Percentiles rank a stretch among this genome's conserved stretches.
Conservation (phyloP, 2,888 invertebrate species). For the Ennomos quercinarius region DNA sequence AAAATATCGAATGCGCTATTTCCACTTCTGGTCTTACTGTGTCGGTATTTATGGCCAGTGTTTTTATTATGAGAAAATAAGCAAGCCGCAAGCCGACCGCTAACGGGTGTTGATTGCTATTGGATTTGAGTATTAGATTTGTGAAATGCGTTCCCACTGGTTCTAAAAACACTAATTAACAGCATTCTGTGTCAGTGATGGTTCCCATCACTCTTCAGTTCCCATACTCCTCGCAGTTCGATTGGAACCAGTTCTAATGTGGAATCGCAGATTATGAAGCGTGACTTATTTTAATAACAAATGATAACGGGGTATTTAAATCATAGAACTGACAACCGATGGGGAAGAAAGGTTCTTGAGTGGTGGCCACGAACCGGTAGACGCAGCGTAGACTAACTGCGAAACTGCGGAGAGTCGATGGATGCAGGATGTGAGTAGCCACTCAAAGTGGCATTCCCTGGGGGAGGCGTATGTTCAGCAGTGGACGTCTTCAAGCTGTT, state of each 20-base stretch:
- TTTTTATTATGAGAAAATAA: conserved; percentile 34
- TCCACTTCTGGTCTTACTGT: conserved; percentile 74
- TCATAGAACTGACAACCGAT: no score
- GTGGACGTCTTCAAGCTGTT: no score
- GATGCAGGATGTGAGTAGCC: no score
- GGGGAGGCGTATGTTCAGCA: no score
- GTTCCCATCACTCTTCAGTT: conserved; percentile 25
- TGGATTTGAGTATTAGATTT: conserved; percentile 30
- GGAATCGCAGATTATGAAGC: neutral
- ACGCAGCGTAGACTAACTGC: no score
- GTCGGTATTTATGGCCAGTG: conserved; percentile 51
- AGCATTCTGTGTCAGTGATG: conserved; percentile 35
- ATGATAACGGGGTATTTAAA: neutral
- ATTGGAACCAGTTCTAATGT: neutral
- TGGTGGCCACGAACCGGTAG: no score
- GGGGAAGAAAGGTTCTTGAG: no score
- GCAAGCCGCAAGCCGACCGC: conserved; percentile 16
- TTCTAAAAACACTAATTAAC: conserved; percentile 34
- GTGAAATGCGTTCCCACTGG: conserved; percentile 38
- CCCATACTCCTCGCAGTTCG: neutral
- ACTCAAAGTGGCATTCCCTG: no score
- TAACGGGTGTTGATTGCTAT: conserved; percentile 42
- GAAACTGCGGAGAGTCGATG: no score
- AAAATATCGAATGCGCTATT: conserved; percentile 74
- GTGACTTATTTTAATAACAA: conserved; percentile 6